Conservation (phyloP, 2,797 vertebrate genomes). For the Psittacula derbiana region DNA sequence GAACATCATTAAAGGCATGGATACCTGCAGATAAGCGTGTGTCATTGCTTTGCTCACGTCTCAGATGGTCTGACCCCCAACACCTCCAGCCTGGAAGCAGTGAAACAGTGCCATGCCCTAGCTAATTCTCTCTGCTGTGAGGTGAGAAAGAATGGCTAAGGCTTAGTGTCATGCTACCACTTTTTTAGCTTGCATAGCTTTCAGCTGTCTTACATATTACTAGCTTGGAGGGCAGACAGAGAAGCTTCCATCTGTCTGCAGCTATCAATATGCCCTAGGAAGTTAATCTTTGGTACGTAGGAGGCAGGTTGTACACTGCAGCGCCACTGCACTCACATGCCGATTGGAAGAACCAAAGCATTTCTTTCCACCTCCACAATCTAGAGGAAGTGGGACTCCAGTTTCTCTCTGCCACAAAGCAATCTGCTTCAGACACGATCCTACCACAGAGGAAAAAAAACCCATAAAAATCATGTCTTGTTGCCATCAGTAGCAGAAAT, state of each 20-base stretch:
- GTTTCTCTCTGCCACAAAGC: background rate
- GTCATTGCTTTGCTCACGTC: background rate
- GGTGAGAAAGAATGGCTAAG: background rate
- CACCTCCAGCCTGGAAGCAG: background rate
- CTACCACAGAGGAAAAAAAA: background rate
- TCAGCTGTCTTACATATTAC: conserved; percentile 7
- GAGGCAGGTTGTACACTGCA: background rate
- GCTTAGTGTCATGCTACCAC: background rate
- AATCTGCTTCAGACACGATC: background rate
- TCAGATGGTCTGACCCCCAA: background rate
- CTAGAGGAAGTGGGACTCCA: background rate
- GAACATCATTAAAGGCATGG: background rate
- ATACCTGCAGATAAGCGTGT: background rate
- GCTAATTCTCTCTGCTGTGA: background rate
- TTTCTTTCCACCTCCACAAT: background rate
- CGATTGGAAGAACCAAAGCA: background rate
- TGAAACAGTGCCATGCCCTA: background rate
- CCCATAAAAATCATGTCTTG: background rate
- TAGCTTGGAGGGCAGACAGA: background rate
- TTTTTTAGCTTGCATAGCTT: background rate
- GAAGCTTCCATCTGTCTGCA: conserved; percentile 26
- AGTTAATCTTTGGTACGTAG: background rate
- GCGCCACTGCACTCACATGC: background rate
- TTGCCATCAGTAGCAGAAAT: background rate
- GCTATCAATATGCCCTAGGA: background rate